Percentiles rank a stretch among this genome's conserved stretches.
Conservation (phyloP, 2,113 vertebrate genomes). For the Phrynosoma blainvillii region DNA sequence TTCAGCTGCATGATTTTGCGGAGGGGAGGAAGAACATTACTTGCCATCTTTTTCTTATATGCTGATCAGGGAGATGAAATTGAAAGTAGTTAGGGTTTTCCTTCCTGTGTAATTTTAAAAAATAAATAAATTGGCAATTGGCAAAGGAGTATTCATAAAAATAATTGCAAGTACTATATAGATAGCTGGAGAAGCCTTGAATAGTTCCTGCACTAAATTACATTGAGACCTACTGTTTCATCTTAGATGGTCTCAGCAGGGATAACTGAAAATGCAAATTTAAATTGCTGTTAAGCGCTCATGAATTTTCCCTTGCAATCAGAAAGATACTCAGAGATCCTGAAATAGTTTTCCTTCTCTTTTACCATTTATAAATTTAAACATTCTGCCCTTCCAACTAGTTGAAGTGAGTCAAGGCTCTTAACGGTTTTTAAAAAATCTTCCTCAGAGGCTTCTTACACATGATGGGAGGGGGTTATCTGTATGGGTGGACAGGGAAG, state of each 20-base stretch:
- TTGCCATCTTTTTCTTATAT: constrained; percentile 49
- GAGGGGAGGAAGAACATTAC: fast-evolving
- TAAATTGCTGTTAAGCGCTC: constrained; percentile 54
- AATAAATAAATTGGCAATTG: constrained; percentile 32
- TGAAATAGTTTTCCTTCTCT: constrained; percentile 44
- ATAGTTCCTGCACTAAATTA: constrained; percentile 57
- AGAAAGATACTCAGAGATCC: constrained; percentile 43
- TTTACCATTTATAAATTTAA: constrained; percentile 41
- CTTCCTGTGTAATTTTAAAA: background rate
- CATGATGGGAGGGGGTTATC: background rate
- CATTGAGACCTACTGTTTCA: constrained; percentile 62
- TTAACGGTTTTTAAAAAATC: constrained; percentile 23
- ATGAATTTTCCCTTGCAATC: constrained; percentile 51
- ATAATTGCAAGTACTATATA: constrained; percentile 48
- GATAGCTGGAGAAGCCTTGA: constrained; percentile 46
- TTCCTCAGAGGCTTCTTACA: fast-evolving
- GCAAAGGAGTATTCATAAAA: constrained; percentile 58
- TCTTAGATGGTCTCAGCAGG: constrained; percentile 66
- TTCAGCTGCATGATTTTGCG: background rate
- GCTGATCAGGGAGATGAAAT: constrained; percentile 30
- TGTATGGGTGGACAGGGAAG: background rate
- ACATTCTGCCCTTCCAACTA: constrained; percentile 42
- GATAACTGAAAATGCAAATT: constrained; percentile 67
- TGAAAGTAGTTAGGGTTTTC: constrained; percentile 27
- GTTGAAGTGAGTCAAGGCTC: constrained; percentile 29